Conservation (phyloP, 2,888 invertebrate genomes). For the Drosophila limbata region DNA sequence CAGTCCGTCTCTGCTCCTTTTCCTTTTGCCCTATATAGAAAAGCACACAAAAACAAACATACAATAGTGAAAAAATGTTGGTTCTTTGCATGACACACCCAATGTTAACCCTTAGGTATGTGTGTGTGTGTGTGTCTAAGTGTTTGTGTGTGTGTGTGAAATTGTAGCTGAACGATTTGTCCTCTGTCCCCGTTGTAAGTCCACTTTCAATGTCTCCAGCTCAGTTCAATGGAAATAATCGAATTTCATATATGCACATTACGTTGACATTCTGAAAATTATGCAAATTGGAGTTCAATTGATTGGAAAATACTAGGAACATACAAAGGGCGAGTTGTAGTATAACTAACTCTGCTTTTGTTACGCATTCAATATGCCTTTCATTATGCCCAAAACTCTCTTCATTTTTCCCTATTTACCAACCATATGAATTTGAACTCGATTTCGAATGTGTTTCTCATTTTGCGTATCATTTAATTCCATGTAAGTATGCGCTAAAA, state of each 20-base stretch:
- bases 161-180: slow-evolving; percentile 25
- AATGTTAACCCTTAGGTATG: slow-evolving; percentile 26
- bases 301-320: slow-evolving; percentile 74
- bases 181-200: slow-evolving; percentile 64
- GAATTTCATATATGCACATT: slow-evolving; percentile 78
- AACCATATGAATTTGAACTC: slow-evolving; percentile 50
- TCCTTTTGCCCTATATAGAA: slow-evolving; percentile 33
- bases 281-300: slow-evolving; percentile 81
- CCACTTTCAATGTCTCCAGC: slow-evolving; percentile 75
- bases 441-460: slow-evolving; percentile 49
- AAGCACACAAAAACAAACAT: slow-evolving; percentile 20
- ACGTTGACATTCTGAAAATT: slow-evolving; percentile 78
- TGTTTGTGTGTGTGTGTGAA: slow-evolving; percentile 10
- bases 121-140: slow-evolving; percentile 20
- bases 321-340: background rate
- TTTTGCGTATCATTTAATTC: slow-evolving; percentile 51
- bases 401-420: background rate
- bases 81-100: slow-evolving; percentile 69
- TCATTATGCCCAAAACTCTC: slow-evolving; percentile 16
- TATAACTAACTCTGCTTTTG: slow-evolving; percentile 41
- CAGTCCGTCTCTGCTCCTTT: background rate
- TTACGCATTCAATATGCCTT: slow-evolving; percentile 65
- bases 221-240: slow-evolving; percentile 82
- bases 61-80: slow-evolving; percentile 70
- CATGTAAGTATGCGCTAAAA: slow-evolving; percentile 60